Evolutionary conservation across 2,888 invertebrate species (phyloP).

Genomic region (Diarsia mendica): DNA sequence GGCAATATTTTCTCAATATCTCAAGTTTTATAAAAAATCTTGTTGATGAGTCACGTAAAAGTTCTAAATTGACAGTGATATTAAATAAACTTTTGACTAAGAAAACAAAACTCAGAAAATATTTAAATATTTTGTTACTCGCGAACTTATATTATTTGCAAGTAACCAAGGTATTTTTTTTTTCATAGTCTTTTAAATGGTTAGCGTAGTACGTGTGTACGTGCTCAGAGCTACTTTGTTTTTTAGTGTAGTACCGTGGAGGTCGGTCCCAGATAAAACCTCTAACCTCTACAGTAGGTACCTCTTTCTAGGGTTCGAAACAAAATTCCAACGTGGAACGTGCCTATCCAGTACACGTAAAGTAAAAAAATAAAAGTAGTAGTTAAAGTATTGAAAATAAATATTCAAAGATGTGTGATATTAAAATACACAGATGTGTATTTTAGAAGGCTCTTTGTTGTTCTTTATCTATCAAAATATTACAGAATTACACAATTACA

Average conservation of each 20-base stretch:
- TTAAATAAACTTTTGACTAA: slow-evolving; percentile 4
- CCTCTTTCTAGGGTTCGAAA: not conserved
- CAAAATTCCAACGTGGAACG: not conserved
- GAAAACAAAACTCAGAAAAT: not conserved
- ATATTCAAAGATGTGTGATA: no score
- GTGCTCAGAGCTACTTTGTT: not conserved
- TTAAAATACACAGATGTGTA: no score
- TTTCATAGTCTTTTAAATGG: not conserved
- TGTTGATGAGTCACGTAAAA: not conserved
- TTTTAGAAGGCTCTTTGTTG: no score
- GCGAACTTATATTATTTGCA: no score
- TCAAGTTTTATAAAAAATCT: not conserved
- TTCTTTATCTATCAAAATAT: no score
- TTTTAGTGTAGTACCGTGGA: not conserved
- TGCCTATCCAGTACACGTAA: slow-evolving; percentile 1
- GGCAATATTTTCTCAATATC: not conserved
- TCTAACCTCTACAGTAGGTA: slow-evolving; percentile 2
- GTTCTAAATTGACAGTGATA: slow-evolving; percentile 6
- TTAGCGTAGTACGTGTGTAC: not conserved
- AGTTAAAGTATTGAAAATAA: slow-evolving; percentile 19
- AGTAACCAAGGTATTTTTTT: not conserved
- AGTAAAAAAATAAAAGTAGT: not conserved
- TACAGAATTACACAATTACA: no score
- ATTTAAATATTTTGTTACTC: not conserved
- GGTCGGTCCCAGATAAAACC: not conserved